Base-by-base conservation (phyloP, 2,797 vertebrate genomes). In the Momotus momota region DNA sequence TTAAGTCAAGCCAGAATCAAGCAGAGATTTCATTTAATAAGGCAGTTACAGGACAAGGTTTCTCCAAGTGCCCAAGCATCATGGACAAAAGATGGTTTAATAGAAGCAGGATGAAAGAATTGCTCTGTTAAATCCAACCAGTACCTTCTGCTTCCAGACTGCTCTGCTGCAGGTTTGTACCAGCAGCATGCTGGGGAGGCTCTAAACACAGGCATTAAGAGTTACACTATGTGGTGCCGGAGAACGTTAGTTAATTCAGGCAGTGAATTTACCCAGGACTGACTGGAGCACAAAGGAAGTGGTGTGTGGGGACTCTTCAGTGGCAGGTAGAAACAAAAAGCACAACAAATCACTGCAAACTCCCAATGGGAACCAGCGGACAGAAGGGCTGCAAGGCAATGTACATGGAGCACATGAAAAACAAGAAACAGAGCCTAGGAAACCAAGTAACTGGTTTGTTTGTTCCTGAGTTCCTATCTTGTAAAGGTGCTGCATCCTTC, bases 311-410 rank as follows among this genome's bases (percentile, higher is more conserved):
- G 21, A 51, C 33, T 93, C 70, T 79, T 85, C 67, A 57, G 45
- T 80, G 72, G 60, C 57, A 61, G 35, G 6, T 26, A 61, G 78
- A 85, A 92, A 92, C 74, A 88, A 95, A 92, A 90, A 89, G 45
- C 8, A 0, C 61, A 93, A 96, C 60, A 82, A 93, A 95, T 88
- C 67, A 54, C 61, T 78, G 67, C 49, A 83, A 85, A 74, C 19
- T 85, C 41, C 73, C 78, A 67, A 43, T 58, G 66, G 41, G 43
- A 82, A 86, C 71, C 25, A 33, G 72, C 46, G 67, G 54, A 74
- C 57, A 93, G 71, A 72, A 93, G 29, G 65, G 33, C 49, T 93
- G 62, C 71, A 55, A 93, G n/a, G 38, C 49, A 35, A 40, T n/a
- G 57, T 40, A 55, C 14, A 46, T 13, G 27, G 51, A 89, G 57